Base-by-base conservation (phyloP, 2,797 vertebrate species). In the Dicrostonyx torquatus region DNA sequence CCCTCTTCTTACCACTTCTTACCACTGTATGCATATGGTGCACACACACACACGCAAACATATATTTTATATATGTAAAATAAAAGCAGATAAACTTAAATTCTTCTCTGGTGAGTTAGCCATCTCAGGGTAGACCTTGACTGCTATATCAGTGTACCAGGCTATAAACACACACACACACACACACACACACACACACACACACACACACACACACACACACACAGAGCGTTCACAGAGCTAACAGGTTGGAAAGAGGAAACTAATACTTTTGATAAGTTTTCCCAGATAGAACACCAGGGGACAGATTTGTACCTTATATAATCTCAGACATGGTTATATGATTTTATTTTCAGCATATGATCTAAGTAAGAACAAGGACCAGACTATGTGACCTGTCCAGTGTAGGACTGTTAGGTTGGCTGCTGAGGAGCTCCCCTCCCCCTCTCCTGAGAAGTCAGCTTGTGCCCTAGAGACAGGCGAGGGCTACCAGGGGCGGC, bases 401-500 rank as follows among this genome's bases (percentile, higher is more conserved):
- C 3, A 40, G 9, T 10, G 8, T 40, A 9, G 15, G 66, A 24
- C 48, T 34, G 8, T 11, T 2, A 17, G 9, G 22, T 26, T 4
- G 50, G 14, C 12, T 60, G 2, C 76, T 10, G 0, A 58, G 29
- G 29, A 31, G 1, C 1, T 1, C 8, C 17, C 53, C 58, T 50
- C 53, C 26, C 17, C 75, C 22, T 2, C 12, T 24, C 34, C 26
- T 13, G 73, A 85, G 73, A 53, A 34, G 29, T n/a, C 62, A 40
- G 43, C 37, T n/a, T 60, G n/a, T 43, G 24, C 70, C 37, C 58
- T 70, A 37, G 14, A 29, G 55, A 24, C 10, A 12, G 20, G 34
- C 5, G 1, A 2, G 0, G 31, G 34, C 24, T 15, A 2, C 62
- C 60, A 8, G 37, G 34, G 4, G 3, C 1, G 55, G 60, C 15